Evolutionary conservation across 2,888 invertebrate species (phyloP).

Genomic region (Tethea ocularis): DNA sequence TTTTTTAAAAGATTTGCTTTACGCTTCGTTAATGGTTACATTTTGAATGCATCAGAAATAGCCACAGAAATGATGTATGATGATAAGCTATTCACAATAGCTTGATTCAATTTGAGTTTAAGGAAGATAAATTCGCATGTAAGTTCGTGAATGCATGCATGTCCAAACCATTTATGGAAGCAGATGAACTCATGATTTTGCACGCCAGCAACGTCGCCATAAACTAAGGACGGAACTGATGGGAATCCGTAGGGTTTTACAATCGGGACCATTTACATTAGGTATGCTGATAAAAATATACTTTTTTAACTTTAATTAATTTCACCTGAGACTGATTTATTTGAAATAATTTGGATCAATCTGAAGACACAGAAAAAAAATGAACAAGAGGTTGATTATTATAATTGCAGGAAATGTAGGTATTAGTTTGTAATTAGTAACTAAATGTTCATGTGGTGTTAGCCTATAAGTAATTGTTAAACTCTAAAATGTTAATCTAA

Average conservation of each 20-base stretch:
- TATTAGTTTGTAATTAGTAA: too few relatives aligned
- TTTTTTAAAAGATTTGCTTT: not conserved
- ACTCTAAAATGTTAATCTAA: too few relatives aligned
- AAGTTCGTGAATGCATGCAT: slow-evolving; percentile 10
- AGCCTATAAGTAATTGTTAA: too few relatives aligned
- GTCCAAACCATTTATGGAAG: slow-evolving; percentile 38
- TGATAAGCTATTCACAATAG: not conserved
- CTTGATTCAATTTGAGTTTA: not conserved
- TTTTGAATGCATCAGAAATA: not conserved
- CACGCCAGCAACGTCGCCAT: slow-evolving; percentile 45
- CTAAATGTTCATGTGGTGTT: too few relatives aligned
- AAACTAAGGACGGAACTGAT: slow-evolving; percentile 34
- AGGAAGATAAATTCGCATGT: not conserved
- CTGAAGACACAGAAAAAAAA: too few relatives aligned
- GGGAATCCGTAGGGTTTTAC: slow-evolving; percentile 18
- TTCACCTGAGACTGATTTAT: not conserved
- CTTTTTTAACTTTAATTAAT: not conserved
- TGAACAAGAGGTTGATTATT: too few relatives aligned
- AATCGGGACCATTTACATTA: slow-evolving; percentile 1
- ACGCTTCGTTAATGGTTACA: not conserved
- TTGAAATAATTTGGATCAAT: too few relatives aligned
- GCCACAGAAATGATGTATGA: not conserved
- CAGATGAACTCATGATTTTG: slow-evolving; percentile 47
- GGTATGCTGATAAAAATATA: not conserved
- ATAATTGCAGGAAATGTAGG: too few relatives aligned